A percentile compares a stretch with the other conserved stretches of the same genome.
phyloP scores from a whole-genome alignment of 2,888 invertebrate species.

The Lasius platythorax region DNA sequence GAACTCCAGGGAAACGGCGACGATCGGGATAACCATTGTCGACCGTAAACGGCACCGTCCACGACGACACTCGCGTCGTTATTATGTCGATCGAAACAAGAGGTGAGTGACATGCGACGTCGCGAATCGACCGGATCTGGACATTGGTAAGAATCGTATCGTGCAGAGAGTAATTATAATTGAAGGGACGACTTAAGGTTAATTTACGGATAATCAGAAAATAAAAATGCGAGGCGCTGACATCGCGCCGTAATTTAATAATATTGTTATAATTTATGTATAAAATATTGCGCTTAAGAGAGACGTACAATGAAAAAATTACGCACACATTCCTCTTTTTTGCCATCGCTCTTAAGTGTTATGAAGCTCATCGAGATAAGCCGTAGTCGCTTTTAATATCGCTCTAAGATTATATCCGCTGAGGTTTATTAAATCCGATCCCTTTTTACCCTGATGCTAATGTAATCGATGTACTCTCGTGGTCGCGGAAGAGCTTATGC shows the following conservation, averaged over 20 bases:
- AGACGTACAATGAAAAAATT: background rate
- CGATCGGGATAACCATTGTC: conserved; percentile 67
- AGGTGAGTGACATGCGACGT: conserved; percentile 76
- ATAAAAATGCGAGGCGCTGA: background rate
- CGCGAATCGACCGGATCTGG: background rate
- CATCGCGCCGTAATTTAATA: background rate
- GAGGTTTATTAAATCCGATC: conserved; percentile 48
- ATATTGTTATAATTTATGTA: background rate
- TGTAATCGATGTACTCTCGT: conserved; percentile 65
- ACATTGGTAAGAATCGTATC: background rate
- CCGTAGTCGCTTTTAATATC: conserved; percentile 52
- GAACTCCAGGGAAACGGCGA: conserved; percentile 64
- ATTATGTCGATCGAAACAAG: conserved; percentile 79
- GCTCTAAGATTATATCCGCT: conserved; percentile 61
- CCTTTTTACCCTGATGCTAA: conserved; percentile 65
- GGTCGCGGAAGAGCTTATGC: conserved; percentile 6
- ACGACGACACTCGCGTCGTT: conserved; percentile 80
- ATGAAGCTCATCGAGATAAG: conserved; percentile 45
- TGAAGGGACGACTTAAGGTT: background rate
- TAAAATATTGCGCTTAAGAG: background rate
- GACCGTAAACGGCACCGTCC: conserved; percentile 77
- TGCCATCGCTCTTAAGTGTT: background rate
- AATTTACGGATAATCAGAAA: background rate
- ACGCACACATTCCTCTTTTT: background rate
- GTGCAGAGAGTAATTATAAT: background rate